phyloP scores from a whole-genome alignment of 2,797 vertebrate genomes.

The Synanceia verrucosa region DNA sequence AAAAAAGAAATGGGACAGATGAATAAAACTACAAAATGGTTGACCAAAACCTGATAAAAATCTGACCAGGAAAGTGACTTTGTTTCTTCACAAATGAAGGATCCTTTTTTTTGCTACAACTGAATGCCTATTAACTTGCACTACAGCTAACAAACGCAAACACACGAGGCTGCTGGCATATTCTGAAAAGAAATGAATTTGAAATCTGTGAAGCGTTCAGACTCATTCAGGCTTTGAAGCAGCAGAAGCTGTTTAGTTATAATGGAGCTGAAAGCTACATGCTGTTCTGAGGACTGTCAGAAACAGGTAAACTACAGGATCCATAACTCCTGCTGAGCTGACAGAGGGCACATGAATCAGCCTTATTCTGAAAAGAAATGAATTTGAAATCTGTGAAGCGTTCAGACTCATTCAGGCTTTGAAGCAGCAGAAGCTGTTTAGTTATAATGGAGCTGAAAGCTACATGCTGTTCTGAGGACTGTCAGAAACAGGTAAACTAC shows the following conservation, averaged over 20 bases:
- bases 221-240: no score
- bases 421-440: constrained; percentile 14
- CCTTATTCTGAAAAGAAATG: constrained; percentile 18
- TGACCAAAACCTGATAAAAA: background rate
- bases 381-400: background rate
- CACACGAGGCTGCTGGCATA: constrained; percentile 5
- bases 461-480: constrained; percentile 40
- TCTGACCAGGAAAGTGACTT: constrained; percentile 2
- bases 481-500: constrained; percentile 5
- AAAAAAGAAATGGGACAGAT: background rate
- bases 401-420: no score
- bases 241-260: constrained; percentile 16
- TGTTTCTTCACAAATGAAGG: constrained; percentile 23
- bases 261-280: constrained; percentile 53
- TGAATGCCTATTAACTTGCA: constrained; percentile 19
- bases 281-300: constrained; percentile 17
- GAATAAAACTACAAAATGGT: background rate
- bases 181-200: constrained; percentile 18
- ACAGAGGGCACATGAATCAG: constrained; percentile 26
- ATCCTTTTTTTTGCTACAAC: constrained; percentile 30
- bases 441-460: constrained; percentile 40
- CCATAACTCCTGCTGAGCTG: constrained; percentile 12
- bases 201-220: background rate
- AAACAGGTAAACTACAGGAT: constrained; percentile 6
- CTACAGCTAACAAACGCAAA: constrained; percentile 25